These are phyloP conservation scores for Pyrrhia umbra DNA, from an alignment of 2,888 invertebrate genomes.

Conservation along the genomic window DNA sequence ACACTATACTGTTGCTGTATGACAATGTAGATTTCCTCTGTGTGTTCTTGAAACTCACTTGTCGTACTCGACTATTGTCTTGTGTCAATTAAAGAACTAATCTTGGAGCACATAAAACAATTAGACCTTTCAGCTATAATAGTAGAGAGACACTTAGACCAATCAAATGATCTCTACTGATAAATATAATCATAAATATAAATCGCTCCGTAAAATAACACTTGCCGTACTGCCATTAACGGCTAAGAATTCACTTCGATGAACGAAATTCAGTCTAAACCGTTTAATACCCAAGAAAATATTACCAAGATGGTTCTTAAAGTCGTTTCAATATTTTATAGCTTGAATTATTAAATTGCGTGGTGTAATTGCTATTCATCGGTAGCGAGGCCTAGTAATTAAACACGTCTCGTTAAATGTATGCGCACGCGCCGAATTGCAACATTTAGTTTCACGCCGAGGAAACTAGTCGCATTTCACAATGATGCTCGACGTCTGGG, in stretches of 20 bases:
- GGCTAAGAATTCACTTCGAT: not conserved
- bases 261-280: conserved; percentile 4
- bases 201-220: not conserved
- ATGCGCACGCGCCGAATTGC: conserved; percentile 74
- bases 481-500: conserved; percentile 54
- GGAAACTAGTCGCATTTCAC: conserved; percentile 56
- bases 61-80: too few relatives aligned
- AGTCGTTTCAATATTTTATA: conserved; percentile 38
- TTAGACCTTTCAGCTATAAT: not conserved
- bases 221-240: not conserved
- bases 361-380: conserved; percentile 64
- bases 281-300: conserved; percentile 9
- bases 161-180: not conserved
- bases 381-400: conserved; percentile 70
- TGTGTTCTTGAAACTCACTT: too few relatives aligned
- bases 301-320: conserved; percentile 23
- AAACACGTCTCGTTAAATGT: conserved; percentile 72
- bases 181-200: not conserved
- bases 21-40: too few relatives aligned
- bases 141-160: too few relatives aligned
- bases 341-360: conserved; percentile 36
- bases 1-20: too few relatives aligned
- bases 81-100: too few relatives aligned
- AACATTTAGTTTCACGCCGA: conserved; percentile 64
- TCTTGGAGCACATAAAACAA: too few relatives aligned